Conservation (phyloP, 2,888 invertebrate species). For the Dicroscelio sp. region DNA sequence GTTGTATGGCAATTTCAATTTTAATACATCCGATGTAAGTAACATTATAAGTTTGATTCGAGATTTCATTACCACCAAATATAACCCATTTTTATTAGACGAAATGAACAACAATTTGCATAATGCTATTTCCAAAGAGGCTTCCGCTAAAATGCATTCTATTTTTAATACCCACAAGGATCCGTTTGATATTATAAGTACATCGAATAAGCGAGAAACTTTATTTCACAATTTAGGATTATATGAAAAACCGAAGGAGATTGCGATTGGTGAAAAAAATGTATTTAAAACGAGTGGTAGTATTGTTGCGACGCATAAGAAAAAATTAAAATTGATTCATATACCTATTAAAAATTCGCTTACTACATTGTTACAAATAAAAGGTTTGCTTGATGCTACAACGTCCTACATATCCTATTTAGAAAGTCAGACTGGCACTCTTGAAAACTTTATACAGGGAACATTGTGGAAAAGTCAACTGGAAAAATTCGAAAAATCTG, state of each 20-base stretch:
- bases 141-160: neutral
- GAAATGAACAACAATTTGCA: constrained; percentile 12
- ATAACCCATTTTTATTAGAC: constrained; percentile 24
- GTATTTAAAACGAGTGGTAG: neutral
- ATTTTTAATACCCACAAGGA: constrained; percentile 25
- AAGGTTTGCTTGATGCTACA: constrained; percentile 10
- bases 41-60: constrained; percentile 24
- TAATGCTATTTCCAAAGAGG: constrained; percentile 38
- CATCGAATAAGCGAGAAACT: constrained; percentile 27
- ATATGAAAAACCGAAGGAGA: neutral
- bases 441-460: constrained; percentile 3
- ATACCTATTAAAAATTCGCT: constrained; percentile 14
- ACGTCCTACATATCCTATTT: constrained; percentile 1
- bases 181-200: constrained; percentile 30
- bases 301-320: neutral
- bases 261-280: constrained; percentile 11
- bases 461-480: neutral
- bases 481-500: constrained; percentile 21
- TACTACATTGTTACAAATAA: constrained; percentile 3
- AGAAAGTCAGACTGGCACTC: neutral
- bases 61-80: constrained; percentile 29
- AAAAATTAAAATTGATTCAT: neutral
- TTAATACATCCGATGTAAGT: constrained; percentile 21
- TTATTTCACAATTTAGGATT: constrained; percentile 13
- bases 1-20: constrained; percentile 27